These are phyloP conservation scores for Cephus sareptanus DNA, from an alignment of 2,888 invertebrate species.

Conservation along the genomic window DNA sequence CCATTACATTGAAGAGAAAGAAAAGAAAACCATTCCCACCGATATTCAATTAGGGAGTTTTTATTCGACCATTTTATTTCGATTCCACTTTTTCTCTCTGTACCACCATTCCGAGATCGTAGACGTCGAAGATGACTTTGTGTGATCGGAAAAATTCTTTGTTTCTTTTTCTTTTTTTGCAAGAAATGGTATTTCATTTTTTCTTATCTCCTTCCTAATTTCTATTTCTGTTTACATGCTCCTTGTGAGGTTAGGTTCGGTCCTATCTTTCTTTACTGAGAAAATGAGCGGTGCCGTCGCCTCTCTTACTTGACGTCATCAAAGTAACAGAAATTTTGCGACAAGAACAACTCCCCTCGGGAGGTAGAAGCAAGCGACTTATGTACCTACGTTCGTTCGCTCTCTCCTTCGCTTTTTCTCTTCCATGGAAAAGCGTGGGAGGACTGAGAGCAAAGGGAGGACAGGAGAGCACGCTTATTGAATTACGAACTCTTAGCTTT, in stretches of 20 bases:
- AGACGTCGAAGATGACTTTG: neutral
- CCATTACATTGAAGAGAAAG: slow-evolving; percentile 52
- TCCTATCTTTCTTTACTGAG: neutral
- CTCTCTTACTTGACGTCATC: slow-evolving; percentile 28
- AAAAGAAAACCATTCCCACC: slow-evolving; percentile 33
- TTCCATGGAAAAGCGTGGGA: slow-evolving; percentile 27
- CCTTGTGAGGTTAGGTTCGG: neutral
- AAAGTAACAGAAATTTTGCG: slow-evolving; percentile 47
- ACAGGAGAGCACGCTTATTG: slow-evolving; percentile 57
- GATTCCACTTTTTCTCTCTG: slow-evolving; percentile 30
- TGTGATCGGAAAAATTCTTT: neutral
- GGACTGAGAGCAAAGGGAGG: slow-evolving; percentile 33
- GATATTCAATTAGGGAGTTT: slow-evolving; percentile 62
- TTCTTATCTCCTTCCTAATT: neutral
- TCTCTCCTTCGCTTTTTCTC: slow-evolving; percentile 8
- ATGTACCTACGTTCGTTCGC: slow-evolving; percentile 1
- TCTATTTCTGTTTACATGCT: neutral
- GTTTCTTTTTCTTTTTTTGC: neutral
- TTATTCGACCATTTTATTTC: slow-evolving; percentile 56
- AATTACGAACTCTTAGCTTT: slow-evolving; percentile 65
- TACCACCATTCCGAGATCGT: neutral
- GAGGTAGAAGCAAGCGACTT: slow-evolving; percentile 24
- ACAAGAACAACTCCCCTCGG: slow-evolving; percentile 37
- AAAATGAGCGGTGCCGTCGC: neutral
- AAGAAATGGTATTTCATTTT: neutral